Evolutionary conservation across 2,113 vertebrate species (phyloP), one percentile per base, ranked within the genome.

Genomic region (Nothobranchius furzeri): DNA sequence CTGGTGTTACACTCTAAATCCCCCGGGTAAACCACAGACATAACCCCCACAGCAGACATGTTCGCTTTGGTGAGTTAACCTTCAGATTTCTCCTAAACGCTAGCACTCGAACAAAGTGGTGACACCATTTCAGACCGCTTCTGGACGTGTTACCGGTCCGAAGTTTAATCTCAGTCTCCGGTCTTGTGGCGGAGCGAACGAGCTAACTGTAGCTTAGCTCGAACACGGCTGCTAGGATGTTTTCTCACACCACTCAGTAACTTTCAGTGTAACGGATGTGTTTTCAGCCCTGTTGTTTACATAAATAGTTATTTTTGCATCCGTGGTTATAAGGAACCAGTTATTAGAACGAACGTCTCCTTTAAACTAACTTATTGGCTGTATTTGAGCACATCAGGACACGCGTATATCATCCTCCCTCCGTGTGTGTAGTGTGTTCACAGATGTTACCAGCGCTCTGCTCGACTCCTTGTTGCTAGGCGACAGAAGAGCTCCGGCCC

Each of bases 21-120:
- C 20, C 20, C 20, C 20, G 20, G 20, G 20, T 0, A 0, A 4
- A 8, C 13, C 2, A 60, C 36, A 81, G 0, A 68, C 79, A 60
- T 0, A 85, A 5, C 2, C 11, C 11, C 35, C 10, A 0, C 35
- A 1, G 36, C 24, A 14, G 68, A 57, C 47, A 93, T 93, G 92
- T 83, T 89, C 57, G 67, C 36, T 87, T 15, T 52, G 69, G 91
- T 93, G 36, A 85, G 84, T 73, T 64, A 64, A 70, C 78, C 79
- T 87, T 79, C 52, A 49, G 0, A 40, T 72, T 62, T 60, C 7
- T 0, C 36, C 7, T 2, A 2, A 35, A 13, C 12, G 6, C 20
- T 3, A 0, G 12, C 9, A 2, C 8, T 9, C 9, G 12, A 35
- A 7, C 12, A 11, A n/a, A 57, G n/a, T 50, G 17, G 3, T n/a